phyloP scores from a whole-genome alignment of 2,888 invertebrate genomes.

The Bimastos eiseni region DNA sequence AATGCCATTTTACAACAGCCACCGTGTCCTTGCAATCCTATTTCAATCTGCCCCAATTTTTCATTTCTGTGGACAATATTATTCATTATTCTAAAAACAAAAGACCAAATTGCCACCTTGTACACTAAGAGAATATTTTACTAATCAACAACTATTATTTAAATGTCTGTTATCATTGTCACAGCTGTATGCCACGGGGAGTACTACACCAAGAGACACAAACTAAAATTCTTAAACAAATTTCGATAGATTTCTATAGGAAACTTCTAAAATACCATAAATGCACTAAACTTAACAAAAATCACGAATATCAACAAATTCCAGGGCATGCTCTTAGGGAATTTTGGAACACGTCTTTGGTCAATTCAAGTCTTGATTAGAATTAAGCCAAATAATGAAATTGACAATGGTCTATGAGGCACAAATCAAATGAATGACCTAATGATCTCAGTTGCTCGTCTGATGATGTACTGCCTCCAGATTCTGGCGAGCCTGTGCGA shows the following conservation, averaged over 20 bases:
- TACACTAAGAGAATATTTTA: neutral
- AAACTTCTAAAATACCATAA: constrained; percentile 13
- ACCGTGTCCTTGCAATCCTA: neutral
- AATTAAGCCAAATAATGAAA: neutral
- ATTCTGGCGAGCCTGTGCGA: constrained; percentile 29
- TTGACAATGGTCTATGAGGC: neutral
- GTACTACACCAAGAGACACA: neutral
- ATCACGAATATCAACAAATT: neutral
- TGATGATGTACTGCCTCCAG: constrained; percentile 23
- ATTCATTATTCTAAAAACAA: neutral
- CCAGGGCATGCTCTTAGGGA: neutral
- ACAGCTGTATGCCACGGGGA: neutral
- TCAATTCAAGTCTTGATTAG: neutral
- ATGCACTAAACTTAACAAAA: neutral
- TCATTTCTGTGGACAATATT: neutral
- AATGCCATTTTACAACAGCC: neutral
- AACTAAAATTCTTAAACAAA: neutral
- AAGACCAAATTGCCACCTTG: neutral
- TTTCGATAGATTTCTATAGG: neutral
- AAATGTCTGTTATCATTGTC: neutral
- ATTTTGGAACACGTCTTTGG: neutral
- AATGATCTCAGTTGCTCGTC: neutral
- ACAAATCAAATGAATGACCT: neutral
- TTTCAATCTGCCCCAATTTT: neutral
- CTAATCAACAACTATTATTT: neutral